Evolutionary conservation across 2,797 vertebrate species (phyloP), one percentile per base, ranked within the genome.

Genomic region (Sus cebifrons): DNA sequence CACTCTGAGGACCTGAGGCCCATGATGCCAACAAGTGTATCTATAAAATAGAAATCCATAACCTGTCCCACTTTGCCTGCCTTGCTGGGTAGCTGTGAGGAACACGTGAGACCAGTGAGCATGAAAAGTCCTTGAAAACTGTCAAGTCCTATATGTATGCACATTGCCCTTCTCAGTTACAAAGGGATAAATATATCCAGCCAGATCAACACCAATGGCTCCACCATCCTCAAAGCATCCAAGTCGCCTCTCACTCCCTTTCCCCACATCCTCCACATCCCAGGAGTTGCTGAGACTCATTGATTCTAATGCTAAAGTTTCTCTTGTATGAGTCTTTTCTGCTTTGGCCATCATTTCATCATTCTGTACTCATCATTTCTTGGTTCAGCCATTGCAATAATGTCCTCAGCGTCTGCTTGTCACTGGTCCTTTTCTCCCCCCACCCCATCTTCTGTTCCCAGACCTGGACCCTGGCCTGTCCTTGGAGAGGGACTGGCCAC

Each of bases 111-210:
- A 17, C 9, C 2, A 0, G 3, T 5, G 29, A 25, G 18, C 11
- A 1, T 17, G 52, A 52, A 54, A 40, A 73, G 32, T 11, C 3
- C 58, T n/a, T 13, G 27, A 32, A 11, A 87, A 12, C 15, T 0
- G 3, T 6, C 13, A 1, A 4, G 67, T 54, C 36, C 82, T 20
- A 2, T 6, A 0, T 8, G 29, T 2, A 0, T 11, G 18, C 49
- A 10, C 25, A 9, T 6, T 10, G 56, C 9, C 54, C 10, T 60
- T 49, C 32, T 77, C 21, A 3, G 44, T 83, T 62, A 58, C 6
- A 20, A 20, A 23, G 88, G 88, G 27, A 67, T 13, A n/a, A 17
- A 3, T 1, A 5, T 6, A 11, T 27, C 44, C 60, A n/a, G 29
- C 40, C 13, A 5, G 2, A 14, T 2, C 40, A 56, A 6, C 17